A percentile compares a stretch with the other conserved stretches of the same genome.
Conservation (phyloP, 2,113 vertebrate genomes). For the Pomatorhinus ruficollis region DNA sequence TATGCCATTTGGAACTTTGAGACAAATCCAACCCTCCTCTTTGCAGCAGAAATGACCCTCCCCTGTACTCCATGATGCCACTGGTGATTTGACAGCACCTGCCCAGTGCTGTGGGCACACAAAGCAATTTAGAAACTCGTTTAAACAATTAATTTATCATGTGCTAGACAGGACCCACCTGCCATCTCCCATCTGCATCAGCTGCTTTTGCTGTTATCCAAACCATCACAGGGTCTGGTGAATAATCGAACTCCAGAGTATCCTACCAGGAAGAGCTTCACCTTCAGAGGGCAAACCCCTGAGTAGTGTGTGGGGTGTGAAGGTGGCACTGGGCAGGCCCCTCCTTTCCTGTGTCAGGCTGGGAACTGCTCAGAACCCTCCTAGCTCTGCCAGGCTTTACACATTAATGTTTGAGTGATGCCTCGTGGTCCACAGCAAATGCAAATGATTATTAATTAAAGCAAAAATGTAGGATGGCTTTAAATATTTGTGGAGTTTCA, state of each 20-base stretch:
- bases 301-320: background rate
- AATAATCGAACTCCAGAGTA: background rate
- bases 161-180: background rate
- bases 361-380: background rate
- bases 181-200: background rate
- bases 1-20: background rate
- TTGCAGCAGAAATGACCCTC: background rate
- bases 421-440: background rate
- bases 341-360: background rate
- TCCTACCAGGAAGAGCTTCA: background rate
- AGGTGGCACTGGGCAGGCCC: background rate
- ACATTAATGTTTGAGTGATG: background rate
- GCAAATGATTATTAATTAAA: slow-evolving; percentile 47
- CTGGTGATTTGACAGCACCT: background rate
- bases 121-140: background rate
- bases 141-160: background rate
- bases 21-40: background rate
- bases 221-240: background rate
- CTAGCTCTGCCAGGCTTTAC: background rate
- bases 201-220: background rate
- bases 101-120: background rate
- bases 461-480: slow-evolving; percentile 13
- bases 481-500: slow-evolving; percentile 34
- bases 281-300: background rate
- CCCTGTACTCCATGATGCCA: background rate